A percentile compares a stretch with the other conserved stretches of the same genome.
phyloP scores from a whole-genome alignment of 2,888 invertebrate genomes.

The Phymatocera aterrima region DNA sequence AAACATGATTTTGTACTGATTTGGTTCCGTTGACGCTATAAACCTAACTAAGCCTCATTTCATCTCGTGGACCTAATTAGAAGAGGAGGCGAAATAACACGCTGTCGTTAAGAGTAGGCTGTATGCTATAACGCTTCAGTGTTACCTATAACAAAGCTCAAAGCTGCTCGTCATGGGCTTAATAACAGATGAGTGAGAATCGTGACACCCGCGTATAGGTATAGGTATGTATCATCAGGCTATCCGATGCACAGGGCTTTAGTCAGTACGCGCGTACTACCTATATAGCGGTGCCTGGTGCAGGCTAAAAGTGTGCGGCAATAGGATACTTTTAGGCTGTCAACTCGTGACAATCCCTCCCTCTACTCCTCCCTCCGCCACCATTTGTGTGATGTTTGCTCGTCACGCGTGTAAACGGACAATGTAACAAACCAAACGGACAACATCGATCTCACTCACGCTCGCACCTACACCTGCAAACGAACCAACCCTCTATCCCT shows the following conservation, averaged over 20 bases:
- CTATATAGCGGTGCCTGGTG: constrained; percentile 30
- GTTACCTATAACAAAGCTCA: too few relatives aligned
- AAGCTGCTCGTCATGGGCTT: too few relatives aligned
- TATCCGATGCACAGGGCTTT: constrained; percentile 14
- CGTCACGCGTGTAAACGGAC: constrained; percentile 32
- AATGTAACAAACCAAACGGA: constrained; percentile 12
- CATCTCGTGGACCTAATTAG: constrained; percentile 24
- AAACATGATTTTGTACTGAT: too few relatives aligned
- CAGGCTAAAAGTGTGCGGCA: not conserved
- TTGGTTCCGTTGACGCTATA: too few relatives aligned
- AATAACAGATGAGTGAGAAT: too few relatives aligned
- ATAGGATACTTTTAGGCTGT: constrained; percentile 10
- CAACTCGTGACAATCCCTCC: not conserved
- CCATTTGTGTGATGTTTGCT: not conserved
- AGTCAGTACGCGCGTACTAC: not conserved
- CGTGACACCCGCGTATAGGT: not conserved
- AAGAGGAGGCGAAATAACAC: constrained; percentile 8
- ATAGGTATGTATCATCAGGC: not conserved
- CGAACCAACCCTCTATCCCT: not conserved
- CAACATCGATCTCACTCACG: not conserved
- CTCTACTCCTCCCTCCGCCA: not conserved
- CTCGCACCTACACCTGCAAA: too few relatives aligned
- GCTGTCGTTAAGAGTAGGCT: not conserved
- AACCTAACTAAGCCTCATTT: not conserved
- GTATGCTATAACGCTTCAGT: too few relatives aligned